Evolutionary conservation across 2,888 invertebrate species (phyloP), one percentile per base, ranked within the genome.

Genomic region (Sinhomidia bicolor): DNA sequence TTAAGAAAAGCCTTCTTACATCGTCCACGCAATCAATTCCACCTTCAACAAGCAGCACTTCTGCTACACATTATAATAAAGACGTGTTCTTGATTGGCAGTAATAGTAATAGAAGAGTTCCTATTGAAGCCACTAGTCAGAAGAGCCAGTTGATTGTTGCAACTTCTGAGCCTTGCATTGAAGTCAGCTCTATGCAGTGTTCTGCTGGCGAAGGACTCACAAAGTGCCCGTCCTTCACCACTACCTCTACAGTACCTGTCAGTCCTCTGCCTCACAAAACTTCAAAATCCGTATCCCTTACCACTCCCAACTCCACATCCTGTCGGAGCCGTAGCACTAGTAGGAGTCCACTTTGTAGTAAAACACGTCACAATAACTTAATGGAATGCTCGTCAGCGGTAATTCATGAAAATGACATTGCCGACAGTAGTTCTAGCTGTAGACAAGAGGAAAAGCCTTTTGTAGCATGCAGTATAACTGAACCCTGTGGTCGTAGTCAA

Each of bases 11-110:
- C 44, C 85, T 80, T 29, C 78, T 54, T 26, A 54, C 88, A 20
- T 82, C 89, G 51, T 86, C 86, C 65, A 89, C 89, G 14, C 89
- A 85, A 20, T 89, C 89, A 68, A 80, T 89, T 85, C 89, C 89
- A 14, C 89, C 79, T 41, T 23, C 83, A 68, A 80, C 62, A 10
- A 62, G 68, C 60, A 80, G 80, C 47, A n/a, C 51, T n/a, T 29
- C 65, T 17, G 51, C 79, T 41, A 47, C 32, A 54, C 68, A 32
- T 54, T n/a, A 36, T 41, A 41, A 60, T 68, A 68, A 85, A 26
- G 79, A 71, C 14, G 32, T 44, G 17, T 68, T 85, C 51, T 57
- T 57, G 60, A 60, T 81, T 76, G 74, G 81, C 47, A 54, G 20
- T 54, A 65, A 29, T 51, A 36, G 84, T 68, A 79, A 76, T 62